phyloP scores from a whole-genome alignment of 2,113 vertebrate genomes.

The Lophotis ruficrista region DNA sequence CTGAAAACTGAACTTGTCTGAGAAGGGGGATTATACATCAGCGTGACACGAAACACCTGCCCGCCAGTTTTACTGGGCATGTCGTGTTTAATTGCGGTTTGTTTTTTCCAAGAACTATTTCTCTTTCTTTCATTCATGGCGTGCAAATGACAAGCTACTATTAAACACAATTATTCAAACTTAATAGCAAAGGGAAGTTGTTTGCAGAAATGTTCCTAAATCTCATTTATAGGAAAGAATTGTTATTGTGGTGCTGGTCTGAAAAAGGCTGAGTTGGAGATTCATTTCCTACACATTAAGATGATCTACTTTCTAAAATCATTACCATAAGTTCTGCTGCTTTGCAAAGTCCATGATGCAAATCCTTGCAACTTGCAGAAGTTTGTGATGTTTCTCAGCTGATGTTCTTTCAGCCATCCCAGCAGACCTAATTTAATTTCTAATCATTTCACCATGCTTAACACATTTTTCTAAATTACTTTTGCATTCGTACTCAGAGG shows the following conservation, averaged over 20 bases:
- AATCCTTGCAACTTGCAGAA: constrained; percentile 30
- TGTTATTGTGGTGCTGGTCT: not conserved
- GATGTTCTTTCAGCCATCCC: constrained; percentile 49
- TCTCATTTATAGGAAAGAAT: not conserved
- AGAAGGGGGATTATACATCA: not conserved
- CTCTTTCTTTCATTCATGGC: not conserved
- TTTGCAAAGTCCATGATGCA: constrained; percentile 19
- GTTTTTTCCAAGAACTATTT: constrained; percentile 32
- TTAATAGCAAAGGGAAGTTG: not conserved
- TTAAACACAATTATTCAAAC: constrained; percentile 32
- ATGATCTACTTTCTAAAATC: not conserved
- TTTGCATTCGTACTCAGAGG: constrained; percentile 24
- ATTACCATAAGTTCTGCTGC: constrained; percentile 29
- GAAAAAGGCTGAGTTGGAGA: constrained; percentile 28
- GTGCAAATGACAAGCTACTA: constrained; percentile 5
- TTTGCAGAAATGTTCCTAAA: not conserved
- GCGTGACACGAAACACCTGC: not conserved
- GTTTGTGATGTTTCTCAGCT: constrained; percentile 52
- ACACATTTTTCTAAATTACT: constrained; percentile 44
- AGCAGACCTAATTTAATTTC: constrained; percentile 53
- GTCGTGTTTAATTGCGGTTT: constrained; percentile 35
- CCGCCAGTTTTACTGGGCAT: not conserved
- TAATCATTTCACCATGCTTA: constrained; percentile 44
- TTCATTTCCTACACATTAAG: not conserved
- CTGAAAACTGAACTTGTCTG: not conserved